A percentile compares a stretch with the other conserved stretches of the same genome.
Conservation (phyloP, 2,797 vertebrate genomes). For the Tinamus major region DNA sequence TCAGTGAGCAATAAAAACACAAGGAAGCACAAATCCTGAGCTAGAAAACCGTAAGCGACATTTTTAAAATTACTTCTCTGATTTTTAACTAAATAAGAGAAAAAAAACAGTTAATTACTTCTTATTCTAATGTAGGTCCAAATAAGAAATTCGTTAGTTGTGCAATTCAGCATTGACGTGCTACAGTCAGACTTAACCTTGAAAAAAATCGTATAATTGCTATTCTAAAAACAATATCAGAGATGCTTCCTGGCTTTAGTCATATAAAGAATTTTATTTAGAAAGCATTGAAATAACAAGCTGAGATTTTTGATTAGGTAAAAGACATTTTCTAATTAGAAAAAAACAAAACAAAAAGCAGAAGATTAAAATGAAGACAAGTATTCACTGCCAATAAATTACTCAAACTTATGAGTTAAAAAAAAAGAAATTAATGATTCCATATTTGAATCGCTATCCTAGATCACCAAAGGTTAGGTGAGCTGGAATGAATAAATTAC, state of each 20-base stretch:
- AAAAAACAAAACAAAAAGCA: not conserved
- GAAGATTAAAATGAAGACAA: not conserved
- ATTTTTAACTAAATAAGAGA: not conserved
- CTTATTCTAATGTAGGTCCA: not conserved
- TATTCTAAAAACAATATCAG: not conserved
- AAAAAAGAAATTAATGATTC: constrained; percentile 12
- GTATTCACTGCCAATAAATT: not conserved
- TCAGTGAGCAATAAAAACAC: not conserved
- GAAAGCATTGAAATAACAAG: not conserved
- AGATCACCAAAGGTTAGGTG: constrained; percentile 14
- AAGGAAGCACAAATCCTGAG: not conserved
- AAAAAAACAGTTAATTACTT: not conserved
- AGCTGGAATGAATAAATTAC: constrained; percentile 36
- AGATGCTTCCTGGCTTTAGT: not conserved
- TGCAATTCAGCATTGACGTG: not conserved
- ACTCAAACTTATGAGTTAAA: not conserved
- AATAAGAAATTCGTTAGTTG: not conserved
- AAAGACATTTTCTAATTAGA: not conserved
- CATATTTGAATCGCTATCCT: constrained; percentile 31
- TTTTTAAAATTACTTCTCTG: not conserved
- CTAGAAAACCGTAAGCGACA: not conserved
- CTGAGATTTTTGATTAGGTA: not conserved
- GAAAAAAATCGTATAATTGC: not conserved
- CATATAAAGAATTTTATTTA: not conserved
- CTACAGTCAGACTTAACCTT: not conserved